Conservation (phyloP, 1,140 invertebrate species). For the Scaptomyza pallida region DNA sequence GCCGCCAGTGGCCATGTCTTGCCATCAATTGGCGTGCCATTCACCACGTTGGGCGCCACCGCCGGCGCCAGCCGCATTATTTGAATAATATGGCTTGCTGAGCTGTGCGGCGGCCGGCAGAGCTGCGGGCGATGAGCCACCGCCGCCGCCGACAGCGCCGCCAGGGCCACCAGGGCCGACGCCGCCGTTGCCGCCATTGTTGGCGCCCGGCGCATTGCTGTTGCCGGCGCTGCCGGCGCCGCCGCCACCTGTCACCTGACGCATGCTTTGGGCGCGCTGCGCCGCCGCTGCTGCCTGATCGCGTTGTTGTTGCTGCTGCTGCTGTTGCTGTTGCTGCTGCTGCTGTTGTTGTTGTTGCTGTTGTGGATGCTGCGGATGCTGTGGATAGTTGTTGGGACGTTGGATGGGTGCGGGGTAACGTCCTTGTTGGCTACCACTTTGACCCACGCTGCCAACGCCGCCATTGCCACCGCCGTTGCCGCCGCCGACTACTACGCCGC, state of each 20-base stretch:
- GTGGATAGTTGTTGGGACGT: slow-evolving; percentile 84
- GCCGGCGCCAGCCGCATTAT: slow-evolving; percentile 67
- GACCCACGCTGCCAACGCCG: slow-evolving; percentile 69
- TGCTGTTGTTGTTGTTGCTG: slow-evolving; percentile 76
- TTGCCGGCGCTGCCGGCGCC: slow-evolving; percentile 66
- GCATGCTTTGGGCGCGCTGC: slow-evolving; percentile 78
- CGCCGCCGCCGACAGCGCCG: slow-evolving; percentile 57
- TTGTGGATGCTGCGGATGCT: slow-evolving; percentile 83
- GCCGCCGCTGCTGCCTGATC: slow-evolving; percentile 62
- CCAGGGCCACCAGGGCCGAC: slow-evolving; percentile 58
- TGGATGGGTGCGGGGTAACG: slow-evolving; percentile 83
- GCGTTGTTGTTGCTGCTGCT: slow-evolving; percentile 39
- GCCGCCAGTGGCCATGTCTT: slow-evolving; percentile 58
- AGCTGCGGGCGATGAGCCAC: slow-evolving; percentile 52
- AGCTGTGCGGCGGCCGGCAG: slow-evolving; percentile 57
- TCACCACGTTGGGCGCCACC: slow-evolving; percentile 69
- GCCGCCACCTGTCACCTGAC: slow-evolving; percentile 73
- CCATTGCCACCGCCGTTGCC: slow-evolving; percentile 63
- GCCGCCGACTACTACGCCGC: slow-evolving; percentile 39
- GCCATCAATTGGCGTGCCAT: slow-evolving; percentile 70
- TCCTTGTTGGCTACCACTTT: slow-evolving; percentile 62
- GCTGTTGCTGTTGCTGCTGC: slow-evolving; percentile 83
- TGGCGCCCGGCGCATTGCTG: slow-evolving; percentile 59
- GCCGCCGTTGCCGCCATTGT: slow-evolving; percentile 55
- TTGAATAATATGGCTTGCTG: slow-evolving; percentile 82